Evolutionary conservation across 2,797 vertebrate species (phyloP), one percentile per base, ranked within the genome.

Genomic region (Tragelaphus eurycerus): DNA sequence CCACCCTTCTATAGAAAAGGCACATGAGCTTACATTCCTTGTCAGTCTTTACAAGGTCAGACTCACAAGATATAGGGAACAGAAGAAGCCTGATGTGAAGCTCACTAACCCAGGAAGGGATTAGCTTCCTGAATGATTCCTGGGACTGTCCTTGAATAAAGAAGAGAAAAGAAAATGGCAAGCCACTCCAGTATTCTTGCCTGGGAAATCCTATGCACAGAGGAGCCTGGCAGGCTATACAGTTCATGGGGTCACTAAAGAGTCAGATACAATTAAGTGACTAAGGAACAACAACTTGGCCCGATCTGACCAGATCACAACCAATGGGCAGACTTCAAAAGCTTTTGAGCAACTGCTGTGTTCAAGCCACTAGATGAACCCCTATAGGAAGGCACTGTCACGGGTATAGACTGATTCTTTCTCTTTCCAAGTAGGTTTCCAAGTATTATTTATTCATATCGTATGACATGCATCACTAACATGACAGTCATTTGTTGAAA

Each of bases 41-140:
- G 50, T 79, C 10, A 0, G 50, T 76, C 71, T 96, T 82, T 54
- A 76, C 95, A 97, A 96, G 92, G 88, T 97, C 90, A 95, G 62
- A 12, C 76, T 95, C 52, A 59, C 12, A 88, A 94, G 90, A 54
- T 52, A 59, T 13, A 50, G 74, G 59, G 54, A 71, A 64, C 23
- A 71, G 17, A 71, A 91, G 55, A 92, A 78, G 50, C 27, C 54
- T 88, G 85, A 57, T 38, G 21, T n/a, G 31, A 90, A 92, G 48
- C 62, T 93, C 92, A 89, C 46, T 48, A 64, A 93, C 88, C 95
- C 71, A 38, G 55, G 71, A 10, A 34, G 15, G n/a, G 85, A 95
- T 97, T 81, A 84, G 21, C 48, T 43, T 89, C 93, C 92, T 48
- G 7, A 81, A 91, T 52, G 8, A 50, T 11, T 34, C 8, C 60